Conservation (phyloP, 2,888 invertebrate genomes). For the Drosophila yooni region DNA sequence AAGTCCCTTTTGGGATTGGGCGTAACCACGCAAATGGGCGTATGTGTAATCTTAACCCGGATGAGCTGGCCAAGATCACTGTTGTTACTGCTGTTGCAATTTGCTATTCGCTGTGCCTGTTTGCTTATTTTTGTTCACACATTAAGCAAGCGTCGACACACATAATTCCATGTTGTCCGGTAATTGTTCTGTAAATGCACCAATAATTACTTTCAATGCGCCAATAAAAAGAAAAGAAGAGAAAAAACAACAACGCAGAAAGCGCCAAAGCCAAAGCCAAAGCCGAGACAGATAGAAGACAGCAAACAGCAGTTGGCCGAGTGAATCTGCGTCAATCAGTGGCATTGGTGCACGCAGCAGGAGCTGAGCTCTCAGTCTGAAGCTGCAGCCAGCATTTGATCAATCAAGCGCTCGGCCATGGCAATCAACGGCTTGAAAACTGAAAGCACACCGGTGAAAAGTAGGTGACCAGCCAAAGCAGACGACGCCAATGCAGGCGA, state of each 20-base stretch:
- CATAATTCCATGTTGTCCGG: slow-evolving; percentile 77
- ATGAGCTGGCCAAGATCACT: slow-evolving; percentile 52
- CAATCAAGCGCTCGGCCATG: slow-evolving; percentile 65
- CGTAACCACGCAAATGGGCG: slow-evolving; percentile 59
- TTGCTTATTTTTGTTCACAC: slow-evolving; percentile 62
- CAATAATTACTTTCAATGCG: slow-evolving; percentile 80
- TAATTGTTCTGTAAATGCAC: slow-evolving; percentile 80
- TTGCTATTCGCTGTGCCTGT: slow-evolving; percentile 4
- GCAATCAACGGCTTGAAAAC: slow-evolving; percentile 62
- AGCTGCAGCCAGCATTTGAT: slow-evolving; percentile 53
- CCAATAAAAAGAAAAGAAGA: slow-evolving; percentile 56
- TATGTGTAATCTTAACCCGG: slow-evolving; percentile 72
- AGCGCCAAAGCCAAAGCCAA: slow-evolving; percentile 9
- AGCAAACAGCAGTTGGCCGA: slow-evolving; percentile 13
- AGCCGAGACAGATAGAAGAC: slow-evolving; percentile 13
- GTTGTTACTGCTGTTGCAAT: slow-evolving; percentile 2
- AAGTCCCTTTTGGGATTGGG: slow-evolving; percentile 41
- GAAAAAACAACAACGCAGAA: neutral
- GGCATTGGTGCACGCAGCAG: slow-evolving; percentile 75
- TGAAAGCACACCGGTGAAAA: slow-evolving; percentile 66
- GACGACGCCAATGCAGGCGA: slow-evolving; percentile 33
- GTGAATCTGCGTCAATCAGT: slow-evolving; percentile 59
- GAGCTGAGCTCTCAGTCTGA: slow-evolving; percentile 42
- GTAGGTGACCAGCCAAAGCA: slow-evolving; percentile 70
- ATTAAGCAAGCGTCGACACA: slow-evolving; percentile 75